These are phyloP conservation scores for Syngnathoides biaculeatus DNA, from an alignment of 2,113 vertebrate genomes.

Conservation along the genomic window DNA sequence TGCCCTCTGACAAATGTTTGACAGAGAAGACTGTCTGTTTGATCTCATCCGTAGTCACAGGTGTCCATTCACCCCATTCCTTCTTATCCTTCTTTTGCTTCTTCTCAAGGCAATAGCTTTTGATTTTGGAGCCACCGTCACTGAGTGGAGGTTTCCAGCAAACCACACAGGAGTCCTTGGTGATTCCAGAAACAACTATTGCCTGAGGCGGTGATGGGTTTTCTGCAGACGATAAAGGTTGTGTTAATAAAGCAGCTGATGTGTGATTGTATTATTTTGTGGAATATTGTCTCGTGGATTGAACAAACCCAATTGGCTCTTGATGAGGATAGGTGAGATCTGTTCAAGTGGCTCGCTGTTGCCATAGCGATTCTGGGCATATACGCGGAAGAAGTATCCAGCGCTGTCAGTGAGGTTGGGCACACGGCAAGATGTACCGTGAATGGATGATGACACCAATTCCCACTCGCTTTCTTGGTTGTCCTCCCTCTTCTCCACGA, in stretches of 20 bases:
- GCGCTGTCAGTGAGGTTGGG: conserved; percentile 89
- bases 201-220: conserved; percentile 85
- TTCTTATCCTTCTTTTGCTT: conserved; percentile 84
- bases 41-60: conserved; percentile 92
- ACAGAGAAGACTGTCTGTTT: conserved; percentile 93
- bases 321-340: conserved; percentile 85
- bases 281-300: neutral
- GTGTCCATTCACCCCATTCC: conserved; percentile 95
- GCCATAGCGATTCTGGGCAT: conserved; percentile 92
- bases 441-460: conserved; percentile 92
- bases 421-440: conserved; percentile 89
- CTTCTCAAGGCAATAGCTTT: conserved; percentile 91
- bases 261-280: neutral
- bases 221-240: conserved; percentile 72
- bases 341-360: conserved; percentile 88
- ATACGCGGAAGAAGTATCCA: conserved; percentile 95
- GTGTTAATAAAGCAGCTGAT: neutral
- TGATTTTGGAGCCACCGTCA: conserved; percentile 96
- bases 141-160: conserved; percentile 92
- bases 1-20: conserved; percentile 85
- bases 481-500: conserved; percentile 93
- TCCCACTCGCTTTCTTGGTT: conserved; percentile 89
- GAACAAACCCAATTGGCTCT: conserved; percentile 89
- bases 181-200: conserved; percentile 83
- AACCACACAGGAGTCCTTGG: conserved; percentile 91